phyloP scores from a whole-genome alignment of 2,113 vertebrate genomes.

The Tonatia bakeri region DNA sequence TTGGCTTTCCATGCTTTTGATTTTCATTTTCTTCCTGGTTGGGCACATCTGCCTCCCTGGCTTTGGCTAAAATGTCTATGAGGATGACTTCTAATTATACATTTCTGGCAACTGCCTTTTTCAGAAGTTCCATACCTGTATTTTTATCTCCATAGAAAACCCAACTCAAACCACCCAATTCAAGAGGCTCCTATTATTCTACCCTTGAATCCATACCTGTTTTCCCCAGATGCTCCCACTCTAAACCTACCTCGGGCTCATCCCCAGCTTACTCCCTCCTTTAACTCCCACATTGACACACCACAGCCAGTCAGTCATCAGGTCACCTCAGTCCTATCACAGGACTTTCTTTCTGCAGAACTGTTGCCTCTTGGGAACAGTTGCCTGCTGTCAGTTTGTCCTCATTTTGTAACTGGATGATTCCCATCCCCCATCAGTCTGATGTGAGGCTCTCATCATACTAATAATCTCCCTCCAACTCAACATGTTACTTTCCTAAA shows the following conservation, averaged over 20 bases:
- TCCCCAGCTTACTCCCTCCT: neutral
- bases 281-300: neutral
- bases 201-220: neutral
- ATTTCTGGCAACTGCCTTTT: neutral
- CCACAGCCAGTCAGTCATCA: neutral
- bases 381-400: neutral
- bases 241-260: neutral
- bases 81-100: slow-evolving; percentile 35
- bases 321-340: neutral
- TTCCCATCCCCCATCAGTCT: neutral
- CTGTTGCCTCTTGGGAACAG: neutral
- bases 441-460: neutral
- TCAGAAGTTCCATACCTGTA: slow-evolving; percentile 20
- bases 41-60: slow-evolving; percentile 47
- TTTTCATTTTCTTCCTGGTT: slow-evolving; percentile 39
- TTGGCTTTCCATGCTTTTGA: neutral
- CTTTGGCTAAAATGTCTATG: slow-evolving; percentile 27
- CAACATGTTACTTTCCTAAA: neutral
- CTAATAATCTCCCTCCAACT: neutral
- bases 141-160: neutral
- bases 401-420: neutral
- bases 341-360: neutral
- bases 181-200: neutral
- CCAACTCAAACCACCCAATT: slow-evolving; percentile 4
- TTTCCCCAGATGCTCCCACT: neutral